Percentiles rank a stretch among this genome's conserved stretches.
phyloP scores from a whole-genome alignment of 2,113 vertebrate genomes.

The Dolichotis patagonum region DNA sequence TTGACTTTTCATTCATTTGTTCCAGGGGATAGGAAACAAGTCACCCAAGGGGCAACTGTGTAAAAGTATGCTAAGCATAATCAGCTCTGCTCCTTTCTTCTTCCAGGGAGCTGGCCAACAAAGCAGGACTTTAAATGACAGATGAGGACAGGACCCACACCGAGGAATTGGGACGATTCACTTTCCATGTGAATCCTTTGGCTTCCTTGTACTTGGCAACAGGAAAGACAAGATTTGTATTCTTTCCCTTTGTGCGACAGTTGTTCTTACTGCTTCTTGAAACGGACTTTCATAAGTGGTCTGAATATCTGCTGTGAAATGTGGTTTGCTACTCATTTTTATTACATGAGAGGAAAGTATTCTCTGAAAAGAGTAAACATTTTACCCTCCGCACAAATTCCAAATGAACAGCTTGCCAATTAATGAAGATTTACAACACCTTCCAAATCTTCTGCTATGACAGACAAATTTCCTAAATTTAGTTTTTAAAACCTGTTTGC shows the following conservation, averaged over 20 bases:
- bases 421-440: background rate
- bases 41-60: background rate
- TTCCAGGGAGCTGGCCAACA: background rate
- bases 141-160: background rate
- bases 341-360: background rate
- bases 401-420: conserved; percentile 45
- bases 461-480: conserved; percentile 39
- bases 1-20: background rate
- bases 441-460: background rate
- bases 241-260: background rate
- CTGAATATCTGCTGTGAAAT: conserved; percentile 18
- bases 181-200: background rate
- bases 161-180: background rate
- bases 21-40: background rate
- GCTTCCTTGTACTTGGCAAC: background rate
- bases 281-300: background rate
- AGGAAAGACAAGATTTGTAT: background rate
- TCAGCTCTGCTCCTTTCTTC: background rate
- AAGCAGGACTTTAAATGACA: background rate
- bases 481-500: background rate
- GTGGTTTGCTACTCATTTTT: conserved; percentile 15
- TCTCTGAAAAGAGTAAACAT: conserved; percentile 22
- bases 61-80: background rate
- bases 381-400: background rate
- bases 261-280: background rate